These are phyloP conservation scores for Sitodiplosis mosellana DNA, from an alignment of 1,140 invertebrate genomes.

Conservation along the genomic window DNA sequence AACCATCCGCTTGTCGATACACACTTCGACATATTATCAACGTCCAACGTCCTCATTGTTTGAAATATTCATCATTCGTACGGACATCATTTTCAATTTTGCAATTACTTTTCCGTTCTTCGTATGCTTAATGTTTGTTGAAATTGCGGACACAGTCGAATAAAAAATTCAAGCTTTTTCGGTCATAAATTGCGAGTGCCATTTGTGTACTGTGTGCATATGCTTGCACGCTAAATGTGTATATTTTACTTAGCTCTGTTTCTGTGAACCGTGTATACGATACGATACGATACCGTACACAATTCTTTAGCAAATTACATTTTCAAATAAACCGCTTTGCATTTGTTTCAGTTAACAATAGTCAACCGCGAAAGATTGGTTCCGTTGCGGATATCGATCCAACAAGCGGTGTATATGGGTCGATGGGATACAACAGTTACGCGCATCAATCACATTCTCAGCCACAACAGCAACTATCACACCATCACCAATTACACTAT, in stretches of 20 bases:
- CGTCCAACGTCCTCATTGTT: neutral
- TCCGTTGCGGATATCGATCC: constrained; percentile 93
- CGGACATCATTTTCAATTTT: too few relatives aligned
- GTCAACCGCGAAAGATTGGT: constrained; percentile 53
- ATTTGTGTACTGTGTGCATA: neutral
- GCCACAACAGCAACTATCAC: constrained; percentile 4
- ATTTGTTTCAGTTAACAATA: constrained; percentile 16
- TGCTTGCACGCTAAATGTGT: neutral
- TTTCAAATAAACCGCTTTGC: neutral
- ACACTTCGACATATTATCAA: neutral
- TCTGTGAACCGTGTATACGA: neutral
- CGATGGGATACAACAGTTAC: constrained; percentile 29
- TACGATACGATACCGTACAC: neutral
- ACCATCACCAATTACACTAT: constrained; percentile 8
- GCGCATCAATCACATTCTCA: constrained; percentile 5
- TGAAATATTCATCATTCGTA: neutral
- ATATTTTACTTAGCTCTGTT: too few relatives aligned
- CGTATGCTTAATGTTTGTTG: too few relatives aligned
- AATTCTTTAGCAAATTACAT: neutral
- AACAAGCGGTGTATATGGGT: constrained; percentile 76
- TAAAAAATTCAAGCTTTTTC: too few relatives aligned
- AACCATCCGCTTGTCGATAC: neutral
- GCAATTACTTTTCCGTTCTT: too few relatives aligned
- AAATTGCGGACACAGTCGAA: too few relatives aligned
- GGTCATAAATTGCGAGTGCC: neutral